phyloP scores from a whole-genome alignment of 2,113 vertebrate genomes.

The Pteropus alecto region DNA sequence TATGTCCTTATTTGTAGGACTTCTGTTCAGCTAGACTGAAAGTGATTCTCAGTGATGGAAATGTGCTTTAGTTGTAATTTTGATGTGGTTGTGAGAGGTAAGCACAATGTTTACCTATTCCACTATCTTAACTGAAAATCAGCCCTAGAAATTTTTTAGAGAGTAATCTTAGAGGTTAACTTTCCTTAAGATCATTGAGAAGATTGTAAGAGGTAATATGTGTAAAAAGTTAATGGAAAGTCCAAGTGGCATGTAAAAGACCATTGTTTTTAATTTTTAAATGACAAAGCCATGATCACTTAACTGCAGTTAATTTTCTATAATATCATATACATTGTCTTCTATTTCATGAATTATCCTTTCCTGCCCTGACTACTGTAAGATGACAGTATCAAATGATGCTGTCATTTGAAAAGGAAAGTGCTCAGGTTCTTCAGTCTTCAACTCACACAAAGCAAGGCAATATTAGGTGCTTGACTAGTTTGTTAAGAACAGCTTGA shows the following conservation, averaged over 20 bases:
- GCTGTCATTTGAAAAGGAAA: background rate
- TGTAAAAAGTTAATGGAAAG: background rate
- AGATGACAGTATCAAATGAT: background rate
- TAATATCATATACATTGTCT: background rate
- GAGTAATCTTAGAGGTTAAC: background rate
- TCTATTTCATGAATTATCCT: background rate
- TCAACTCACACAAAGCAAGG: background rate
- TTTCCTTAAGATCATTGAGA: background rate
- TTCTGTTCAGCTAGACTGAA: too few species aligned
- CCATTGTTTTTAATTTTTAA: background rate
- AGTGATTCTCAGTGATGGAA: too few species aligned
- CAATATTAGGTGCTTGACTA: background rate
- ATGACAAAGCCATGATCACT: background rate
- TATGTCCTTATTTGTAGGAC: too few species aligned
- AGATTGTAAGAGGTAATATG: background rate
- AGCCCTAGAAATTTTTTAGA: background rate
- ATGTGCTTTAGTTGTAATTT: too few species aligned
- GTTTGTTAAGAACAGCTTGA: constrained; percentile 19
- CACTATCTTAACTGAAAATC: too few species aligned
- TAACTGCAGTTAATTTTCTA: background rate
- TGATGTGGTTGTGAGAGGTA: too few species aligned
- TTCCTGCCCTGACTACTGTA: background rate
- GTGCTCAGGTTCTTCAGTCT: background rate
- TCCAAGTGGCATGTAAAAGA: background rate
- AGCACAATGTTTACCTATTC: too few species aligned